Evolutionary conservation across 2,797 vertebrate species (phyloP), one percentile per base, ranked within the genome.

Genomic region (Bradypus variegatus): DNA sequence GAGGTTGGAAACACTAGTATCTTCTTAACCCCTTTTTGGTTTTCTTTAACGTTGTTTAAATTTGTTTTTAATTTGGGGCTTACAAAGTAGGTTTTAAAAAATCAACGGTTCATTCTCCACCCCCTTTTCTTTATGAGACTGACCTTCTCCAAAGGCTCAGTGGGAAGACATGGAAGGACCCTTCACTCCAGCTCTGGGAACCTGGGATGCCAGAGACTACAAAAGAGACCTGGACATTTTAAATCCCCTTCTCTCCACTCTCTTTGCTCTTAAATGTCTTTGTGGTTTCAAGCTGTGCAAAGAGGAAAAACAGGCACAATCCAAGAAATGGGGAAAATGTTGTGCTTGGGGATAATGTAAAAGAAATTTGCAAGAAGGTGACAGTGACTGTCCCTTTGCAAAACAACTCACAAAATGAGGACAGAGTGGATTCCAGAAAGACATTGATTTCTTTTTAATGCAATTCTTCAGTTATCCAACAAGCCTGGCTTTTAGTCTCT

Each of bases 401-500:
- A 19, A 95, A 93, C 58, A 93, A 91, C 90, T 88, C 84, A 45
- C 36, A 88, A 73, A 76, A 92, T 45, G 84, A 89, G 81, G 91
- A 88, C 93, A 95, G 87, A 88, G 29, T 8, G 77, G 88, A 94
- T 95, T 96, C 95, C 86, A 92, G 36, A 86, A 95, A 89, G 92
- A 94, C 88, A 91, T 76, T 5, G 94, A 96, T 94, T 91, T 79
- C 83, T 96, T 86, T 91, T 93, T 91, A 96, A 73, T 88, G 94
- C 87, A 92, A 60, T 95, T 62, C 81, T 93, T 96, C 94, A 96
- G 95, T 97, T 96, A 95, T 79, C 95, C 92, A 91, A n/a, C 53
- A 27, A 85, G 70, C 75, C 58, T 45, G 55, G 78, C 81, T 94
- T 93, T 94, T 69, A 91, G 92, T 76, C 67, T 77, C 88, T 84